Evolutionary conservation across 1,140 invertebrate species (phyloP).

Genomic region (Platyura marginata): DNA sequence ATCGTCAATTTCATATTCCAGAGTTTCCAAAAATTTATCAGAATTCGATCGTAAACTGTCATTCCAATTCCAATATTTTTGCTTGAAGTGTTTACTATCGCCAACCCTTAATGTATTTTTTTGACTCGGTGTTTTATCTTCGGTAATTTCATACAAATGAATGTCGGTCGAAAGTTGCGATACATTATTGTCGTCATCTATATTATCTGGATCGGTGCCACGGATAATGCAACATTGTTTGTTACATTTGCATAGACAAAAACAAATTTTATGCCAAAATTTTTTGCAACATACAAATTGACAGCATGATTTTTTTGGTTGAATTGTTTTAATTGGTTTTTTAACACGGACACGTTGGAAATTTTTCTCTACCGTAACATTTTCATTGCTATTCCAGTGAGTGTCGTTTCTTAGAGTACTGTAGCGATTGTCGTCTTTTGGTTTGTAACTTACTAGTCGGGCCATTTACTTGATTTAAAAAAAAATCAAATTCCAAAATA

Average conservation of each 20-base stretch:
- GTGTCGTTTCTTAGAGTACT: slow-evolving; percentile 3
- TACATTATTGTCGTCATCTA: slow-evolving; percentile 20
- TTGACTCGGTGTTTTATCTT: neutral
- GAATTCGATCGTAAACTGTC: slow-evolving; percentile 23
- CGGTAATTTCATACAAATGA: neutral
- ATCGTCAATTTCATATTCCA: slow-evolving; percentile 14
- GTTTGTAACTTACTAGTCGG: slow-evolving; percentile 12
- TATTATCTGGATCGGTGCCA: slow-evolving; percentile 12
- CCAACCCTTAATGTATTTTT: neutral
- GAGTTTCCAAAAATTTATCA: slow-evolving; percentile 21
- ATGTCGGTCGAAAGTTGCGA: slow-evolving; percentile 11
- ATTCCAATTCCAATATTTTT: slow-evolving; percentile 19
- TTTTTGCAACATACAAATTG: neutral
- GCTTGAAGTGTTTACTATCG: neutral
- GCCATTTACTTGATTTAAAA: slow-evolving; percentile 8
- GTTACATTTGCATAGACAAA: slow-evolving; percentile 1
- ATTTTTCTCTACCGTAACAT: too few species aligned
- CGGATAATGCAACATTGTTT: slow-evolving; percentile 6
- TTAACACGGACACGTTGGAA: too few species aligned
- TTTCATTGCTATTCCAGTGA: neutral
- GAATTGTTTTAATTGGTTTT: neutral
- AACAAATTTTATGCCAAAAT: neutral
- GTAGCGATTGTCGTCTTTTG: slow-evolving; percentile 9
- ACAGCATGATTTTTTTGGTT: neutral
- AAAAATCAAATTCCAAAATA: neutral